phyloP scores from a whole-genome alignment of 2,888 invertebrate species.

The Willowsia nigromaculata region DNA sequence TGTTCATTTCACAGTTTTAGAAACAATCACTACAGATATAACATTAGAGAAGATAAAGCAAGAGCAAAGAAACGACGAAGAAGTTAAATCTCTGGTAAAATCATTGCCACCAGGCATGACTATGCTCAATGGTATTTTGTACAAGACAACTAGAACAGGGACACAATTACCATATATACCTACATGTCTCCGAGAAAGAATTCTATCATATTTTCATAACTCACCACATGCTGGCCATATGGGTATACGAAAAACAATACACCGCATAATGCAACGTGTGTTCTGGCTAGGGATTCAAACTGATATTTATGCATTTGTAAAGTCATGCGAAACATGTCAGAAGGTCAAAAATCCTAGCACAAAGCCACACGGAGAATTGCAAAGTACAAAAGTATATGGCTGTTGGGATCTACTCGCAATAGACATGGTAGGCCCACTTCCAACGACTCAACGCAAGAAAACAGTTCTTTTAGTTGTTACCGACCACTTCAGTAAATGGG shows the following conservation, averaged over 20 bases:
- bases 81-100: neutral
- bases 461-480: constrained; percentile 55
- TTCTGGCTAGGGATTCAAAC: constrained; percentile 7
- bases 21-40: neutral
- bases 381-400: neutral
- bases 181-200: neutral
- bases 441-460: constrained; percentile 21
- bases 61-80: neutral
- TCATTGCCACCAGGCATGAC: neutral
- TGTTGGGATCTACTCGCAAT: constrained; percentile 53
- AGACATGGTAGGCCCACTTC: constrained; percentile 59
- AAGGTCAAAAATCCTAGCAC: neutral
- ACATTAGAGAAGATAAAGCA: neutral
- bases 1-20: neutral
- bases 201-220: constrained; percentile 33
- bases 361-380: constrained; percentile 30
- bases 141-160: neutral
- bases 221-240: constrained; percentile 23
- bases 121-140: neutral
- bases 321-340: constrained; percentile 26
- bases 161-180: constrained; percentile 6
- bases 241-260: constrained; percentile 41
- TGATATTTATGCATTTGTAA: constrained; percentile 22
- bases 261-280: neutral
- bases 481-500: constrained; percentile 71